A percentile compares a stretch with the other conserved stretches of the same genome.
These are phyloP conservation scores for Odontomyia ornata DNA, from an alignment of 2,888 invertebrate genomes.

Conservation along the genomic window DNA sequence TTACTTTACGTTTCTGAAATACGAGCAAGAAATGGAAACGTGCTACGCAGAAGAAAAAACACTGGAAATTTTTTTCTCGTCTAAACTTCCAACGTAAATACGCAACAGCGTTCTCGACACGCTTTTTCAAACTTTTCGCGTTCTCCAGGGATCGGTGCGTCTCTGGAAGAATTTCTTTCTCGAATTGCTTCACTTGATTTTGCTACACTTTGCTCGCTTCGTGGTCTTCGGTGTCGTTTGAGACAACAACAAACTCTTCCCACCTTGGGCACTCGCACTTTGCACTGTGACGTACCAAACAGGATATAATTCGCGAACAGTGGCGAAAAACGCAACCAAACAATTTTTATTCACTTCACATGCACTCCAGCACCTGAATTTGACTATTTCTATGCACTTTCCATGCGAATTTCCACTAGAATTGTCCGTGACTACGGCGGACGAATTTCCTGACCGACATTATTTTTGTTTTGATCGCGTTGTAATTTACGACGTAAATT, in stretches of 20 bases:
- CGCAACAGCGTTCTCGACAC: constrained; percentile 23
- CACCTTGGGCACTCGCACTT: constrained; percentile 1
- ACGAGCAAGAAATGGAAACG: neutral
- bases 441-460: constrained; percentile 25
- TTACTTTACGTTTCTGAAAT: neutral
- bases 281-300: neutral
- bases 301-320: neutral
- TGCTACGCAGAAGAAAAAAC: constrained; percentile 29
- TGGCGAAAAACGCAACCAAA: neutral
- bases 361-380: neutral
- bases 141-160: neutral
- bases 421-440: constrained; percentile 1
- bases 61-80: too few relatives aligned
- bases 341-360: constrained; percentile 7
- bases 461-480: constrained; percentile 37
- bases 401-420: constrained; percentile 1
- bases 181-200: neutral
- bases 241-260: neutral
- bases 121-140: neutral
- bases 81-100: neutral
- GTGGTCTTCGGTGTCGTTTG: neutral
- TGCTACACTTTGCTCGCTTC: neutral
- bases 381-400: neutral
- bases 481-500: constrained; percentile 41
- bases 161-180: neutral